Evolutionary conservation across 2,797 vertebrate genomes (phyloP), one percentile per base, ranked within the genome.

Genomic region (Trachops cirrhosus): DNA sequence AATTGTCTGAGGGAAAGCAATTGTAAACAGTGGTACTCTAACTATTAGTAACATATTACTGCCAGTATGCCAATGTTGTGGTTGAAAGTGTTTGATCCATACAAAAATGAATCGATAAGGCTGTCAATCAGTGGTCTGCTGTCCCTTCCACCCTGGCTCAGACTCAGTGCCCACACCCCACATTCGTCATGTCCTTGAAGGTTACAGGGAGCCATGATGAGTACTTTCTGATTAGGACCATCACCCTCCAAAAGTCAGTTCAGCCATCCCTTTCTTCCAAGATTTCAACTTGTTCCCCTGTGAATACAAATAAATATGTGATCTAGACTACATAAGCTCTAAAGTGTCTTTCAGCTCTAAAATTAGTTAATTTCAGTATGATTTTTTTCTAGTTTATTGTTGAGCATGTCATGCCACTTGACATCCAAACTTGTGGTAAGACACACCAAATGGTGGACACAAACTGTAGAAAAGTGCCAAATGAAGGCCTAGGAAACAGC

Each of bases 331-430:
- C 22, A 71, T 41, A 75, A 85, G 26, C 29, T 57, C 37, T 57
- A 83, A 57, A 3, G 41, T 67, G n/a, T 74, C 70, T 50, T 89
- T 37, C 34, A n/a, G 57, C 22, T 92, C 85, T 79, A 79, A 90
- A 92, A 80, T 52, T n/a, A 71, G 50, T 71, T 86, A 16, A 67
- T 94, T 96, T 93, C 59, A 89, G 44, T 41, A 46, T 71, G 57
- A 64, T 86, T 86, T 48, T 83, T 89, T 73, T 50, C 67, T 91
- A 46, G 26, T 11, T 24, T 85, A n/a, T 57, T 54, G 7, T 26
- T 59, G 14, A 92, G 15, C 22, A 22, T 77, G 14, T 41, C 59
- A 26, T 82, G 29, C 29, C n/a, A 92, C 15, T 39, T 80, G 26
- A 52, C 24, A 84, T 70, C 19, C 37, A 12, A 89, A 57, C 73